Conservation (phyloP, 2,113 vertebrate species). For the Corythoichthys haematopterus region DNA sequence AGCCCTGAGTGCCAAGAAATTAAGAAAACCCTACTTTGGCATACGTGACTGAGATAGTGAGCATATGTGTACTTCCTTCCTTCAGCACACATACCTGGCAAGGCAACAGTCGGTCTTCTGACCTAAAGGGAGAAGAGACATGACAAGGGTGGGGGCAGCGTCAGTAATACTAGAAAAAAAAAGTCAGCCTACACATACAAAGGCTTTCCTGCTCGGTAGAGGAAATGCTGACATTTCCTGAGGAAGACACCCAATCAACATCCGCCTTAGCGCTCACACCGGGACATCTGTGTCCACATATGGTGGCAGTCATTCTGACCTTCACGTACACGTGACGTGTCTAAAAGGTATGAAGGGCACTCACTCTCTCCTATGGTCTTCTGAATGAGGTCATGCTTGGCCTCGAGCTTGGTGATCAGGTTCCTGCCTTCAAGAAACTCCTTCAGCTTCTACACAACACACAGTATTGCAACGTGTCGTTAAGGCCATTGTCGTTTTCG, state of each 20-base stretch:
- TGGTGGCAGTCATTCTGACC: conserved; percentile 38
- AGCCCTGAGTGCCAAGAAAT: conserved; percentile 42
- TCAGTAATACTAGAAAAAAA: conserved; percentile 11
- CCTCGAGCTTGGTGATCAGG: conserved; percentile 97
- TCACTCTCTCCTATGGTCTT: conserved; percentile 97
- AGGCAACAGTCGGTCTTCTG: conserved; percentile 91
- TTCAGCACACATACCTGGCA: conserved; percentile 83
- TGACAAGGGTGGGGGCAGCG: conserved; percentile 41
- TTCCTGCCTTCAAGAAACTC: conserved; percentile 97
- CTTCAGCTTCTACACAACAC: conserved; percentile 88
- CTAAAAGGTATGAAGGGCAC: conserved; percentile 56
- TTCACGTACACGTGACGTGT: conserved; percentile 9
- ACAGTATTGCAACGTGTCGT: not conserved
- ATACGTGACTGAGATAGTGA: conserved; percentile 12
- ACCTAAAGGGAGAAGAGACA: conserved; percentile 74
- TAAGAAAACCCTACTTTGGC: conserved; percentile 22
- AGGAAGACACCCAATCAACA: conserved; percentile 4
- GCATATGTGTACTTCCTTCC: conserved; percentile 35
- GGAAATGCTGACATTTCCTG: conserved; percentile 23
- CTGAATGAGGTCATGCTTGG: conserved; percentile 94
- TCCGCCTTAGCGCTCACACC: not conserved
- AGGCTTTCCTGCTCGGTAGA: conserved; percentile 28
- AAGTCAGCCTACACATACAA: conserved; percentile 17
- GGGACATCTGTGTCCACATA: conserved; percentile 47
- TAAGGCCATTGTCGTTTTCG: too few species aligned